A percentile compares a stretch with the other conserved stretches of the same genome.
Conservation (phyloP, 1,140 invertebrate genomes). For the Brachionus rotundiformis region DNA sequence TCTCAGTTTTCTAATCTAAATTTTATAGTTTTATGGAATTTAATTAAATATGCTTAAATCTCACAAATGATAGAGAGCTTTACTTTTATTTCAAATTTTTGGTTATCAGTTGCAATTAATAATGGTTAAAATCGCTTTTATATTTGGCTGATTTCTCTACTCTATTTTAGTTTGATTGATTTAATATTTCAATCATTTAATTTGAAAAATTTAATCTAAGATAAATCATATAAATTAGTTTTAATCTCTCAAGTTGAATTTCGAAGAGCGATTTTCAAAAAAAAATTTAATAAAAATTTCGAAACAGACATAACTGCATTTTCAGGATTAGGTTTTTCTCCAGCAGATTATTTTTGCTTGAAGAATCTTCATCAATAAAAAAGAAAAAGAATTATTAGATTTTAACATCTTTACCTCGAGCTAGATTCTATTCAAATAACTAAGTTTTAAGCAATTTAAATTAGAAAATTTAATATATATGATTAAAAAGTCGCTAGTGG, state of each 20-base stretch:
- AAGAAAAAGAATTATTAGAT: too few species aligned
- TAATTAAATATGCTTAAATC: conserved; percentile 31
- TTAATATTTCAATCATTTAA: conserved; percentile 41
- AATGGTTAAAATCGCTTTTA: conserved; percentile 25
- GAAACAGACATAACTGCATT: not conserved
- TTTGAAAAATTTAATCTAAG: conserved; percentile 26
- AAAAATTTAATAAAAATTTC: conserved; percentile 18
- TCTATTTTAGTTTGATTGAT: conserved; percentile 36
- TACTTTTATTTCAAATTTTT: conserved; percentile 41
- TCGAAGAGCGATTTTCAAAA: not conserved
- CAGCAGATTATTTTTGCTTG: not conserved
- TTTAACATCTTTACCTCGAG: too few species aligned
- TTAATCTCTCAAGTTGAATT: conserved; percentile 13
- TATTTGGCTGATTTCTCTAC: not conserved
- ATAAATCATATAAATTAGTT: conserved; percentile 5
- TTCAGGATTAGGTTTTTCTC: not conserved
- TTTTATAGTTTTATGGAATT: conserved; percentile 48
- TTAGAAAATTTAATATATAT: too few species aligned
- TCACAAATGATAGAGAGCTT: conserved; percentile 11
- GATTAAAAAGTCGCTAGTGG: too few species aligned
- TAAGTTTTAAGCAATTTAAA: too few species aligned
- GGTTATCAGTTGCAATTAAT: conserved; percentile 50
- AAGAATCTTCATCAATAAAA: too few species aligned
- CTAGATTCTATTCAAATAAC: not conserved
- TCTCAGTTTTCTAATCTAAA: conserved; percentile 34